Evolutionary conservation across 2,113 vertebrate genomes (phyloP).

Genomic region (Marmota flaviventris): DNA sequence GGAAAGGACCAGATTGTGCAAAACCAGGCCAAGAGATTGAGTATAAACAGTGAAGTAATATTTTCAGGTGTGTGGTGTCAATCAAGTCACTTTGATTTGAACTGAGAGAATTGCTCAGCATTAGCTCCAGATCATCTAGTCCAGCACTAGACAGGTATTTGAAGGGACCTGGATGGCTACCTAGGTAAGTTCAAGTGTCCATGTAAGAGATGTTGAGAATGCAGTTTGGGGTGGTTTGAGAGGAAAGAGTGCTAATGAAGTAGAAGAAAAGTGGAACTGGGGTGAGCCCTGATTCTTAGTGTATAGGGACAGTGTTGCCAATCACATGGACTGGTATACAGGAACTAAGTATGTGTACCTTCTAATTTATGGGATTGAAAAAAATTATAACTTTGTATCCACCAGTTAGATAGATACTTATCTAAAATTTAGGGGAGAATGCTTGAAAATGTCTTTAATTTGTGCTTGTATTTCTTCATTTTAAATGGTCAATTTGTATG

Average conservation of each 20-base stretch:
- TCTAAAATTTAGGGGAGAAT: conserved; percentile 6
- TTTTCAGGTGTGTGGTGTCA: not conserved
- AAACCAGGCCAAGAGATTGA: not conserved
- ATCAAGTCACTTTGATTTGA: not conserved
- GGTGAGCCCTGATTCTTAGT: not conserved
- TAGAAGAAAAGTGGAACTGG: not conserved
- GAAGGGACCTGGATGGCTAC: not conserved
- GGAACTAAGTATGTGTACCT: not conserved
- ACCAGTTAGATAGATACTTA: not conserved
- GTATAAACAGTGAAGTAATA: not conserved
- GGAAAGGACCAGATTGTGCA: not conserved
- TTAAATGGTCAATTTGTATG: not conserved
- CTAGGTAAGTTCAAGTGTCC: not conserved
- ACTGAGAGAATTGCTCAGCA: not conserved
- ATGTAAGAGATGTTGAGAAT: not conserved
- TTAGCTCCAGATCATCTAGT: not conserved
- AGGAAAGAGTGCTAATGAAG: not conserved
- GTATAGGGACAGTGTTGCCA: not conserved
- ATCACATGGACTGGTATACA: not conserved
- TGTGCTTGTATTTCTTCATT: not conserved
- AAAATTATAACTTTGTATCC: not conserved
- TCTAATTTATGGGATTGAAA: not conserved
- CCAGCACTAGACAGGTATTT: not conserved
- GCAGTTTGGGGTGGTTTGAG: not conserved
- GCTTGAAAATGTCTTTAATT: not conserved